Evolutionary conservation across 2,797 vertebrate genomes (phyloP).

Genomic region (Tolypeutes matacus): DNA sequence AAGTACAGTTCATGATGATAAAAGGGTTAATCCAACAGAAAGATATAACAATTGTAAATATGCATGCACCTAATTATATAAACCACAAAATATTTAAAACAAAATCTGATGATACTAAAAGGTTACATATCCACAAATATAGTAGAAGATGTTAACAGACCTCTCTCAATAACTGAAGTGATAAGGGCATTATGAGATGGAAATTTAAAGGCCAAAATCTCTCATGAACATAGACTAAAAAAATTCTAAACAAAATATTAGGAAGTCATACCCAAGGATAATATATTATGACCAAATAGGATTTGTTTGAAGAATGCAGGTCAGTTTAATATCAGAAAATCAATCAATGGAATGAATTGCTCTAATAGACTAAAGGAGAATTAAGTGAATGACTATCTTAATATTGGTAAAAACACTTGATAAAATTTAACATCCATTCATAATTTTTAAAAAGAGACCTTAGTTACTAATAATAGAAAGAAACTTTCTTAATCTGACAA

Average conservation of each 20-base stretch:
- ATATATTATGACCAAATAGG: background rate
- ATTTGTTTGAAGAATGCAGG: background rate
- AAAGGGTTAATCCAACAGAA: too few relatives aligned
- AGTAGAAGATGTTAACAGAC: background rate
- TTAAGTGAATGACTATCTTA: background rate
- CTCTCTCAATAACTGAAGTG: background rate
- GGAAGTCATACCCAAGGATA: background rate
- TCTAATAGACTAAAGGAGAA: background rate
- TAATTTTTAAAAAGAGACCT: background rate
- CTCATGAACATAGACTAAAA: background rate
- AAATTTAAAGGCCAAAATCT: background rate
- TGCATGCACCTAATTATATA: background rate
- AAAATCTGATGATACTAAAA: background rate
- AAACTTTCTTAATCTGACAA: background rate
- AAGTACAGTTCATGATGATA: too few relatives aligned
- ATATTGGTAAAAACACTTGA: background rate
- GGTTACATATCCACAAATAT: background rate
- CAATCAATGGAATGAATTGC: background rate
- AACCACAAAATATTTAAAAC: background rate
- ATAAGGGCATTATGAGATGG: background rate
- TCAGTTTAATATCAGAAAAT: background rate
- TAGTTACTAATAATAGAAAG: background rate
- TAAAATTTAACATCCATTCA: background rate
- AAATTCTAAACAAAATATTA: background rate
- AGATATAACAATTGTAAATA: background rate